Conservation (phyloP, 2,797 vertebrate species). For the Rousettus madagascariensis region DNA sequence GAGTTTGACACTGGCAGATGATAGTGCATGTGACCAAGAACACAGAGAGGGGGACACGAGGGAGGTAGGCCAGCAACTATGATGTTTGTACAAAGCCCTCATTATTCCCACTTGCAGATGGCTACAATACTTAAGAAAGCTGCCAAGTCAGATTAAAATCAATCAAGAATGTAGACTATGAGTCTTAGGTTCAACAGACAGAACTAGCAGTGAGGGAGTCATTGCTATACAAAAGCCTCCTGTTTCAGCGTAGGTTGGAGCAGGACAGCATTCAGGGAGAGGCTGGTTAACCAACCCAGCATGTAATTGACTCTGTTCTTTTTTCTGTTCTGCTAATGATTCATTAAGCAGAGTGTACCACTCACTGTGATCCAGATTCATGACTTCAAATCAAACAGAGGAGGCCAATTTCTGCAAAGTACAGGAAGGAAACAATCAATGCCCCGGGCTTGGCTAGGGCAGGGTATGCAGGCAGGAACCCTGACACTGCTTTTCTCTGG, state of each 20-base stretch:
- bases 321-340: conserved; percentile 82
- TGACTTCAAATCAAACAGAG: conserved; percentile 73
- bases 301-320: conserved; percentile 80
- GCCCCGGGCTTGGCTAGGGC: neutral
- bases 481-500: conserved; percentile 40
- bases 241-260: conserved; percentile 69
- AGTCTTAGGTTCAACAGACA: conserved; percentile 75
- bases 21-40: neutral
- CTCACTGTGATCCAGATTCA: conserved; percentile 74
- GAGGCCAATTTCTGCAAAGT: conserved; percentile 62
- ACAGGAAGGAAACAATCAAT: conserved; percentile 56
- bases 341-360: conserved; percentile 72
- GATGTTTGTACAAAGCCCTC: conserved; percentile 72
- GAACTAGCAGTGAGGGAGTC: conserved; percentile 74
- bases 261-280: conserved; percentile 52
- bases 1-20: neutral
- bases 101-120: conserved; percentile 79
- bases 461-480: neutral
- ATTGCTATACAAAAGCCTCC: conserved; percentile 77
- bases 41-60: conserved; percentile 9
- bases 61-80: neutral
- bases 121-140: conserved; percentile 78
- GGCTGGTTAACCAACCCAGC: conserved; percentile 67
- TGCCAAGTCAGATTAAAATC: conserved; percentile 84
- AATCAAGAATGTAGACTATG: conserved; percentile 83